phyloP scores from a whole-genome alignment of 2,113 vertebrate species.

The Dipodomys ordii region DNA sequence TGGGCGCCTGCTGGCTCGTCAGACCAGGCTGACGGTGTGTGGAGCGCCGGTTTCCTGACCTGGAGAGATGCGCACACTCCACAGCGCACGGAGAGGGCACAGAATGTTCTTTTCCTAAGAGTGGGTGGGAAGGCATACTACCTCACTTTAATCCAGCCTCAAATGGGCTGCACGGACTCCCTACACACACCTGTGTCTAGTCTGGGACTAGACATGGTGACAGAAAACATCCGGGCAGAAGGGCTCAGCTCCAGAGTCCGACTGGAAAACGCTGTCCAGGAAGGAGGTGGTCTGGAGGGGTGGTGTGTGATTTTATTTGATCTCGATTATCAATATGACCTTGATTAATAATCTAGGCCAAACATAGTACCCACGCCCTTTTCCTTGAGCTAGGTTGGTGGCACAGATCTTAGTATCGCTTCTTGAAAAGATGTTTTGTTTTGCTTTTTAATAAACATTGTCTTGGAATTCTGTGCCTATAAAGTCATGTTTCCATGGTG shows the following conservation, averaged over 20 bases:
- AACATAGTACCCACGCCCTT: neutral
- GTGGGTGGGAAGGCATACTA: no score
- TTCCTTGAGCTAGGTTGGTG: neutral
- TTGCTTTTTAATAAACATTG: neutral
- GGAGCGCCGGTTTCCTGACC: no score
- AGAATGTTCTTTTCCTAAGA: conserved; percentile 10
- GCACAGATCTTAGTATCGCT: neutral
- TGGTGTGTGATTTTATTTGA: neutral
- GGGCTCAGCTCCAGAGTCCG: no score
- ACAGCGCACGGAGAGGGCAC: neutral
- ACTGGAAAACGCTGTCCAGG: no score
- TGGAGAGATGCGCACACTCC: no score
- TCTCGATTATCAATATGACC: neutral
- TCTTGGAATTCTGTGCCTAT: neutral
- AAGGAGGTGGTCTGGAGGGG: neutral
- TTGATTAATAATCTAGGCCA: neutral
- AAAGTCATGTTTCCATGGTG: neutral
- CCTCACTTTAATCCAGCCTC: no score
- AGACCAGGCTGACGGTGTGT: no score
- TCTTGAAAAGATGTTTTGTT: neutral
- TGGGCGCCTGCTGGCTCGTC: no score
- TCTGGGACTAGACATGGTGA: no score
- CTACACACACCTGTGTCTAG: no score
- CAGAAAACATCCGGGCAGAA: no score
- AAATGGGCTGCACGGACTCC: no score